A percentile compares a stretch with the other conserved stretches of the same genome.
phyloP scores from a whole-genome alignment of 2,797 vertebrate species.

The Podargus strigoides region DNA sequence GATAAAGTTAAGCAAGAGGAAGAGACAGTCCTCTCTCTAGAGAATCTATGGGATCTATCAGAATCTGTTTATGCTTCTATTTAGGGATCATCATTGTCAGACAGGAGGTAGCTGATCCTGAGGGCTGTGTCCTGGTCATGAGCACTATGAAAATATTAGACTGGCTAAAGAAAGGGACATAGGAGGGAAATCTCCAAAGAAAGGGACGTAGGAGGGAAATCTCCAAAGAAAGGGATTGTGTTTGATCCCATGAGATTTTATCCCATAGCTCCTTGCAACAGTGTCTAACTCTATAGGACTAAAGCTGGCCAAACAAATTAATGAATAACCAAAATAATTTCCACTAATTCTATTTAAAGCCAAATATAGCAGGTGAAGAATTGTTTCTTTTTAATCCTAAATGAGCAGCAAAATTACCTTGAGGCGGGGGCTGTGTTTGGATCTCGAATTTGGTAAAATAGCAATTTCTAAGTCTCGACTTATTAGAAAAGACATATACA shows the following conservation, averaged over 20 bases:
- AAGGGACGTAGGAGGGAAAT: background rate
- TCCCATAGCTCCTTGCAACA: background rate
- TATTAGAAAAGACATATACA: background rate
- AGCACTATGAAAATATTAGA: background rate
- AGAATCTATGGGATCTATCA: background rate
- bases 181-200: background rate
- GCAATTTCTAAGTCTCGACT: background rate
- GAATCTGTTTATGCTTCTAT: background rate
- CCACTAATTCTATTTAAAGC: background rate
- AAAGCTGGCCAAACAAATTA: background rate
- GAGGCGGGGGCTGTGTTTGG: background rate
- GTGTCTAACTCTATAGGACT: background rate
- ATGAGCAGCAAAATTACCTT: background rate
- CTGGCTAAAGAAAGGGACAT: background rate
- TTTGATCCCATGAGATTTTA: background rate
- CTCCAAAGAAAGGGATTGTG: background rate
- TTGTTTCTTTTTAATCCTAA: background rate
- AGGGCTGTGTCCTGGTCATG: background rate
- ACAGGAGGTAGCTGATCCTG: background rate
- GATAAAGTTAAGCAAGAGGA: background rate
- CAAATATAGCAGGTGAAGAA: background rate
- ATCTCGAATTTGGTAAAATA: background rate
- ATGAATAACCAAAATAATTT: background rate
- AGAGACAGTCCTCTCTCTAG: background rate
- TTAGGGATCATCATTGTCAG: background rate